A percentile compares a stretch with the other conserved stretches of the same genome.
phyloP scores from a whole-genome alignment of 2,888 invertebrate species.

The Dendrolimus houi region DNA sequence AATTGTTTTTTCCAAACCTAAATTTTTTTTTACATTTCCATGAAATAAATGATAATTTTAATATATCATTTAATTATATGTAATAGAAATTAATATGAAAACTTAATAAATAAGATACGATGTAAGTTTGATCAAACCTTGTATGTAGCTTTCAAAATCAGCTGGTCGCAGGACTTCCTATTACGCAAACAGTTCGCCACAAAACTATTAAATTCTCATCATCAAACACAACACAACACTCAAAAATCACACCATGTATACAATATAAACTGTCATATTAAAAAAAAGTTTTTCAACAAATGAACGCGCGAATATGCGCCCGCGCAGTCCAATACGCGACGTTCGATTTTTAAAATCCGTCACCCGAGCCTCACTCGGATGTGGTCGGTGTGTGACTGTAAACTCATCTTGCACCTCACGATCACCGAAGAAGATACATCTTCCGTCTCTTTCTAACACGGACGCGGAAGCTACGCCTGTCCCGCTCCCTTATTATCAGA shows the following conservation, averaged over 20 bases:
- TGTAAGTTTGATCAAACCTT: constrained; percentile 13
- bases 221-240: constrained; percentile 4
- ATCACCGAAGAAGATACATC: constrained; percentile 73
- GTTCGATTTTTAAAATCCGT: constrained; percentile 54
- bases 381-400: constrained; percentile 73
- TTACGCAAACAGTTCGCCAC: constrained; percentile 34
- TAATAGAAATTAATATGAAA: no score
- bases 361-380: constrained; percentile 67
- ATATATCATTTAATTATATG: no score
- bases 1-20: no score
- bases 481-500: constrained; percentile 71
- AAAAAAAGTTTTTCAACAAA: constrained; percentile 16
- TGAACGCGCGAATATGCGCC: constrained; percentile 53
- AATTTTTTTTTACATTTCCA: no score
- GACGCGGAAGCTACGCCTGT: constrained; percentile 27
- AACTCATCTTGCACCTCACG: constrained; percentile 73
- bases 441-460: constrained; percentile 38
- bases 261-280: background rate
- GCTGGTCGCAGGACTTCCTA: constrained; percentile 24
- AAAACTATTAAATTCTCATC: constrained; percentile 17
- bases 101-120: no score
- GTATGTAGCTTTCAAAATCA: constrained; percentile 15
- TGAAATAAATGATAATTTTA: no score
- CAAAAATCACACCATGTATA: constrained; percentile 9
- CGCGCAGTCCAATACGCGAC: constrained; percentile 57